Conservation (phyloP, 2,113 vertebrate genomes). For the Elanus axillaris region DNA sequence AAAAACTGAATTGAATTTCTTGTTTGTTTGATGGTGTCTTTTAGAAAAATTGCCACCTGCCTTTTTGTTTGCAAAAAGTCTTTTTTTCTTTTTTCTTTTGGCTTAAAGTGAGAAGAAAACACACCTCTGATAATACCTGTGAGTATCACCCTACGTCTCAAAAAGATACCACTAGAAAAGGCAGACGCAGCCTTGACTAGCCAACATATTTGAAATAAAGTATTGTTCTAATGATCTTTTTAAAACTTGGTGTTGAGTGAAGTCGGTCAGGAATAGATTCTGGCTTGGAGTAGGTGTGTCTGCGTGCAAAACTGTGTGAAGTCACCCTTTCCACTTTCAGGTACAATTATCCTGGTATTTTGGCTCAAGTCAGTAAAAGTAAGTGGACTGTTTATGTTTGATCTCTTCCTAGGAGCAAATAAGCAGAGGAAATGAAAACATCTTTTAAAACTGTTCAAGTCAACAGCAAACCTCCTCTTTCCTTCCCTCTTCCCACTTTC, state of each 20-base stretch:
- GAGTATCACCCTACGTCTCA: neutral
- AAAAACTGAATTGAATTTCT: conserved; percentile 59
- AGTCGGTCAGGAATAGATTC: neutral
- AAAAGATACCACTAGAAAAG: neutral
- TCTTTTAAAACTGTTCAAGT: neutral
- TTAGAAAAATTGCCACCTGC: neutral
- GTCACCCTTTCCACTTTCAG: neutral
- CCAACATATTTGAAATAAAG: neutral
- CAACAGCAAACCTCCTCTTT: neutral
- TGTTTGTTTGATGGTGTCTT: conserved; percentile 18
- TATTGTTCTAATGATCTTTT: neutral
- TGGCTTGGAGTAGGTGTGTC: neutral
- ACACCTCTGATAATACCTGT: neutral
- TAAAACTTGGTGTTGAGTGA: neutral
- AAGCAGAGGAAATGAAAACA: neutral
- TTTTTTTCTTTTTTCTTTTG: neutral
- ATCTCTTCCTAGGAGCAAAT: neutral
- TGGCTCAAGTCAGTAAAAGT: neutral
- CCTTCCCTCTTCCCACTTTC: neutral
- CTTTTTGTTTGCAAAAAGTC: conserved; percentile 5
- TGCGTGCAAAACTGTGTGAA: neutral
- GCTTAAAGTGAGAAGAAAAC: conserved; percentile 7
- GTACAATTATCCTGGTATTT: neutral
- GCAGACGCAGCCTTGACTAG: neutral
- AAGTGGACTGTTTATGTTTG: neutral